Evolutionary conservation across 2,888 invertebrate species (phyloP).

Genomic region (Pammene fasciana): DNA sequence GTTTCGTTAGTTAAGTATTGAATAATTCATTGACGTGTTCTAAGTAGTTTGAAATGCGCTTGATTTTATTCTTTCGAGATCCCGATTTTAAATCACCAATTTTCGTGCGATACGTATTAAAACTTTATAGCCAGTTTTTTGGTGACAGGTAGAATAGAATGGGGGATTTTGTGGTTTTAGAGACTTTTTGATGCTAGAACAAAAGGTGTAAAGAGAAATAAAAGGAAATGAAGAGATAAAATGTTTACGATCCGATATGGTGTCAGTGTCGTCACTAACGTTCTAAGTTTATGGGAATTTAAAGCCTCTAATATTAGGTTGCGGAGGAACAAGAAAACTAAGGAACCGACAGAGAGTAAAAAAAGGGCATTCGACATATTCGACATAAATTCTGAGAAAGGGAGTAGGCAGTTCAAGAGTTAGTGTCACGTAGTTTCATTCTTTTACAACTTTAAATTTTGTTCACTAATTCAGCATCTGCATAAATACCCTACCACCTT

Average conservation of each 20-base stretch:
- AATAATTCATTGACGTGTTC: constrained; percentile 52
- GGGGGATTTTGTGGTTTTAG: constrained; percentile 31
- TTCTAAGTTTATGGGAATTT: constrained; percentile 69
- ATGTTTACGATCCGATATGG: constrained; percentile 75
- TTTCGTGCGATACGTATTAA: constrained; percentile 42
- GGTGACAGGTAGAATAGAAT: constrained; percentile 30
- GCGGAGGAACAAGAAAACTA: constrained; percentile 48
- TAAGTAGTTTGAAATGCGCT: constrained; percentile 43
- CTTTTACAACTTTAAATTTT: too few species aligned
- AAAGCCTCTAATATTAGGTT: constrained; percentile 65
- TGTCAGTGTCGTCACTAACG: constrained; percentile 63
- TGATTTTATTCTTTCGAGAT: constrained; percentile 33
- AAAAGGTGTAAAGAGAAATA: constrained; percentile 59
- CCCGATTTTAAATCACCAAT: constrained; percentile 25
- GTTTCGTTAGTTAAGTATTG: constrained; percentile 51
- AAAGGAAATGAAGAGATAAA: constrained; percentile 76
- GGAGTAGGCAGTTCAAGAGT: not conserved
- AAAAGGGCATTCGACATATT: not conserved
- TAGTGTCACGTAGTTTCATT: too few species aligned
- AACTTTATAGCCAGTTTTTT: constrained; percentile 49
- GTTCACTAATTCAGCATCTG: too few species aligned
- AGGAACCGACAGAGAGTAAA: constrained; percentile 22
- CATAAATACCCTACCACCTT: too few species aligned
- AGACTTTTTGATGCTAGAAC: constrained; percentile 39
- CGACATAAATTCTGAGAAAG: too few species aligned